These are phyloP conservation scores for Elmis aenea DNA, from an alignment of 2,888 invertebrate genomes.

Conservation along the genomic window DNA sequence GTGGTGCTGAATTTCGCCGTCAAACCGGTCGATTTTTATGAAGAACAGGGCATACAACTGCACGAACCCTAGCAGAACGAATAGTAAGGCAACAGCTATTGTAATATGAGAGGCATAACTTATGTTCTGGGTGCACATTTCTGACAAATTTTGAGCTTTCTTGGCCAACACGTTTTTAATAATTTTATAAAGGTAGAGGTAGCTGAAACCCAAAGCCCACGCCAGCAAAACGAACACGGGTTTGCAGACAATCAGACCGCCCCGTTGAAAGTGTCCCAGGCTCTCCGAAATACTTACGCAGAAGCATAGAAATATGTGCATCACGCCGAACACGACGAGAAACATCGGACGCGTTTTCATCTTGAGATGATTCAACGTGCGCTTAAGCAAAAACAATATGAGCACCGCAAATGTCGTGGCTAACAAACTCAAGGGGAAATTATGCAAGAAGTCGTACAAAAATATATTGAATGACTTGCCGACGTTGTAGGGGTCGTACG, in stretches of 20 bases:
- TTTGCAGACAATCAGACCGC: conserved; percentile 67
- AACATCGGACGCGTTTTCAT: conserved; percentile 68
- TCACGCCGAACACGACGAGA: conserved; percentile 70
- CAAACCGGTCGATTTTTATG: conserved; percentile 50
- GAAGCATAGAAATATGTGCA: conserved; percentile 77
- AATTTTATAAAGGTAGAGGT: conserved; percentile 77
- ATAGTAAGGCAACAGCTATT: conserved; percentile 78
- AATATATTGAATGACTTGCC: conserved; percentile 71
- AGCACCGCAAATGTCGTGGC: conserved; percentile 87
- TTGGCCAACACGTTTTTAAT: conserved; percentile 69
- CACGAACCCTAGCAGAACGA: conserved; percentile 74
- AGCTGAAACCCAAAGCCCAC: conserved; percentile 76
- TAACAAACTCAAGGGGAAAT: conserved; percentile 80
- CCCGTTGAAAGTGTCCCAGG: conserved; percentile 42
- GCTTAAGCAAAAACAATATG: conserved; percentile 77
- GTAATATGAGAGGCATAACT: conserved; percentile 87
- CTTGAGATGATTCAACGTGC: conserved; percentile 66
- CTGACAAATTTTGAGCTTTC: conserved; percentile 73
- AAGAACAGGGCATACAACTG: conserved; percentile 78
- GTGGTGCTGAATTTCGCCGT: conserved; percentile 61
- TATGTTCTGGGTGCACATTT: conserved; percentile 70
- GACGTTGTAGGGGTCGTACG: conserved; percentile 91
- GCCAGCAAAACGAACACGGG: conserved; percentile 83
- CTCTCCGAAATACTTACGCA: conserved; percentile 74
- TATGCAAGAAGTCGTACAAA: conserved; percentile 75